Evolutionary conservation across 2,888 invertebrate genomes (phyloP).

Genomic region (Rotaria macrura): DNA sequence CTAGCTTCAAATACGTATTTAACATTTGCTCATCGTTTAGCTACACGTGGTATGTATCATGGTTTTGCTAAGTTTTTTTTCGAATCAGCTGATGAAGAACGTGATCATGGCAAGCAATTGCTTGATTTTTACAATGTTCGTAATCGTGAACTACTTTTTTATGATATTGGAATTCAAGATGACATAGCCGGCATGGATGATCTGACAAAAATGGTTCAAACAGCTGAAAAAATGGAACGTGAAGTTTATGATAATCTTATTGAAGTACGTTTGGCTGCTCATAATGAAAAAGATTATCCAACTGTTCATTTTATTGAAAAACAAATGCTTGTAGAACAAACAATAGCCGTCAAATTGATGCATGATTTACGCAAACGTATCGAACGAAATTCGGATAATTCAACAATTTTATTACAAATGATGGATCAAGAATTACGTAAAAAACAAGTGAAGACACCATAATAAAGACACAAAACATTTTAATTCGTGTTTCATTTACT

Average conservation of each 20-base stretch:
- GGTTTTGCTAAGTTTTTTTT: background rate
- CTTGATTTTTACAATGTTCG: background rate
- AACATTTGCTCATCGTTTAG: background rate
- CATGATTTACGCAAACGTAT: background rate
- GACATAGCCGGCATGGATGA: background rate
- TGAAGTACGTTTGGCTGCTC: background rate
- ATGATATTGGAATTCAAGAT: background rate
- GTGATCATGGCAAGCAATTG: background rate
- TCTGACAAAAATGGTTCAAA: background rate
- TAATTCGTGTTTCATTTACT: background rate
- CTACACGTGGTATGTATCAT: background rate
- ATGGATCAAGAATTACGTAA: conserved; percentile 11
- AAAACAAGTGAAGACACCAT: background rate
- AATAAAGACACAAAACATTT: background rate
- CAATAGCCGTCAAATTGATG: background rate
- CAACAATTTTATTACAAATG: background rate
- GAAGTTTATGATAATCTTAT: background rate
- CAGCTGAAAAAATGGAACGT: background rate
- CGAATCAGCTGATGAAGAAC: background rate
- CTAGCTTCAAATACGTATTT: background rate
- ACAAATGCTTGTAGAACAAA: background rate
- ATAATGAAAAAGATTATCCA: background rate
- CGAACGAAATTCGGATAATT: background rate
- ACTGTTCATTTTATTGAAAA: conserved; percentile 16
- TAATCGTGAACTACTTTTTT: background rate